Evolutionary conservation across 2,888 invertebrate genomes (phyloP).

Genomic region (Trisateles emortualis): DNA sequence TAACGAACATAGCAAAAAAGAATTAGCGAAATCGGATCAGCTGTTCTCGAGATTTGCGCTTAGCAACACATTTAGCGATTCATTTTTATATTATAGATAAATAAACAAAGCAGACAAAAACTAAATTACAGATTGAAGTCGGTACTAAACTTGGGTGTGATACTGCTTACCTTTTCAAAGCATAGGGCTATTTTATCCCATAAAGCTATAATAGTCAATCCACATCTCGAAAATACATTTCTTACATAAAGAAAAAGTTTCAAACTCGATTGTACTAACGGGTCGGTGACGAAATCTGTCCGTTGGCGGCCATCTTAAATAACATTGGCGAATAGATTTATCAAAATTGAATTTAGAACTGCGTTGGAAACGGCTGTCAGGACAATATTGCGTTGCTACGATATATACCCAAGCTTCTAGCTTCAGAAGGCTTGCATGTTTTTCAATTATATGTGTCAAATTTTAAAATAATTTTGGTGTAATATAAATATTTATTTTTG

Average conservation of each 20-base stretch:
- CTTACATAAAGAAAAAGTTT: slow-evolving; percentile 2
- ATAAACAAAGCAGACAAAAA: too few species aligned
- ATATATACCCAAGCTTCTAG: slow-evolving; percentile 68
- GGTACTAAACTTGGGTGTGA: too few species aligned
- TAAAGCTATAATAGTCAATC: too few species aligned
- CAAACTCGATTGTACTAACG: slow-evolving; percentile 43
- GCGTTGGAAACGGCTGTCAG: slow-evolving; percentile 42
- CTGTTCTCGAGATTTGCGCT: too few species aligned
- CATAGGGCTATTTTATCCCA: too few species aligned
- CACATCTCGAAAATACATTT: too few species aligned
- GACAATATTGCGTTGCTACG: slow-evolving; percentile 65
- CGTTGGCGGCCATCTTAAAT: slow-evolving; percentile 36
- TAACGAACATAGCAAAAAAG: too few species aligned
- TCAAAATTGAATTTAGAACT: slow-evolving; percentile 1
- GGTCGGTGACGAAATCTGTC: slow-evolving; percentile 19
- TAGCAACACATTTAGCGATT: too few species aligned
- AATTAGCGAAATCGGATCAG: too few species aligned
- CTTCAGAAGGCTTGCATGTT: slow-evolving; percentile 78
- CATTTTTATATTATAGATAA: too few species aligned
- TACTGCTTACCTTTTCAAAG: too few species aligned
- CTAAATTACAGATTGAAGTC: too few species aligned
- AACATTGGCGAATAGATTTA: slow-evolving; percentile 34
- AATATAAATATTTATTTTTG: slow-evolving; percentile 43
- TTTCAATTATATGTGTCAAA: slow-evolving; percentile 57
- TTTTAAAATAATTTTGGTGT: slow-evolving; percentile 52